A percentile compares a stretch with the other conserved stretches of the same genome.
phyloP scores from a whole-genome alignment of 2,888 invertebrate species.

The Alitta virens region DNA sequence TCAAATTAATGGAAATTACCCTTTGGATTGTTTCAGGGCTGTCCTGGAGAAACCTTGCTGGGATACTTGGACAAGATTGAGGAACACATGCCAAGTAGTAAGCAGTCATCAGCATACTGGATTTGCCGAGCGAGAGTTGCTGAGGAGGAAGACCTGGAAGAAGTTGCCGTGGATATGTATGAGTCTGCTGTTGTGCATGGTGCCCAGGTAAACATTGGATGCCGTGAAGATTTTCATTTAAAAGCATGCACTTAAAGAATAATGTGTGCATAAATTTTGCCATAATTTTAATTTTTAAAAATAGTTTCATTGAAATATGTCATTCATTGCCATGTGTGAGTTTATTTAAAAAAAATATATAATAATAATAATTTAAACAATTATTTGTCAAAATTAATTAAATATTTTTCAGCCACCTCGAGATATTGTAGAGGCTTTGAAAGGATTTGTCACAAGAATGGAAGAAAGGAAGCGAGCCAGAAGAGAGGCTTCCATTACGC shows the following conservation, averaged over 20 bases:
- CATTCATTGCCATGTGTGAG: no score
- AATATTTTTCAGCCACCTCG: slow-evolving; percentile 31
- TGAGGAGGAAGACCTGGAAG: slow-evolving; percentile 31
- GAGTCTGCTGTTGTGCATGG: slow-evolving; percentile 37
- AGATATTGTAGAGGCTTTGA: slow-evolving; percentile 33
- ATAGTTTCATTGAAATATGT: no score
- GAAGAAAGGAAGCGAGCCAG: background rate
- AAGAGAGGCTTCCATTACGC: slow-evolving; percentile 1
- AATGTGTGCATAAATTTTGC: no score
- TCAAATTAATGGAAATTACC: no score
- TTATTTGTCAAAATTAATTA: no score
- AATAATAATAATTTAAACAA: no score
- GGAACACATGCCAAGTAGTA: slow-evolving; percentile 30
- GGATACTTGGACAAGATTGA: slow-evolving; percentile 42
- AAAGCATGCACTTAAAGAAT: no score
- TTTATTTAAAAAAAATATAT: no score
- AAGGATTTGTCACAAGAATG: slow-evolving; percentile 30
- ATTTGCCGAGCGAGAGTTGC: slow-evolving; percentile 38
- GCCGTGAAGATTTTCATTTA: no score
- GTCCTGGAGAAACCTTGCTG: slow-evolving; percentile 36
- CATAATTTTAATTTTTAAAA: no score
- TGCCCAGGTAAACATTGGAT: slow-evolving; percentile 40
- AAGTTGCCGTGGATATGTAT: slow-evolving; percentile 36
- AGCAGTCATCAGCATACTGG: slow-evolving; percentile 39
- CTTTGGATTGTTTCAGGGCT: slow-evolving; percentile 39